Evolutionary conservation across 1,140 invertebrate genomes (phyloP).

Genomic region (Drosophila paulistorum): DNA sequence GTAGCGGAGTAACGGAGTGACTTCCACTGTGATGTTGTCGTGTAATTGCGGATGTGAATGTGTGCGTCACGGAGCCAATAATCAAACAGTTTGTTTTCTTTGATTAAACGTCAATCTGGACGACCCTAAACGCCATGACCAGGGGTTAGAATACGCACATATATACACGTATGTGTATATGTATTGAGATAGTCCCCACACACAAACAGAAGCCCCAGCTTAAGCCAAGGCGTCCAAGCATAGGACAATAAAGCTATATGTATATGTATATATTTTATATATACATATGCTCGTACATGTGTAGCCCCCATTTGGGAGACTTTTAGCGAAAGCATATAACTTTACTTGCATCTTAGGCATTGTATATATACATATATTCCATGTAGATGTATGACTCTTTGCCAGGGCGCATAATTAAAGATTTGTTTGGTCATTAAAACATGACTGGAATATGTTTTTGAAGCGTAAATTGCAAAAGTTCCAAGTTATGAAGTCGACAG

Average conservation of each 20-base stretch:
- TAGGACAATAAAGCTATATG: slow-evolving; percentile 2
- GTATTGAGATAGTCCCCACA: background rate
- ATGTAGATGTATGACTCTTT: slow-evolving; percentile 6
- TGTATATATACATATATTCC: background rate
- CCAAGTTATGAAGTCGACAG: slow-evolving; percentile 8
- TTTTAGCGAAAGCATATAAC: background rate
- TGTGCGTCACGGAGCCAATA: slow-evolving; percentile 27
- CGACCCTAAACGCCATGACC: background rate
- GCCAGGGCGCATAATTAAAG: slow-evolving; percentile 18
- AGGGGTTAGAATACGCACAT: slow-evolving; percentile 8
- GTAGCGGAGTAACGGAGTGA: background rate
- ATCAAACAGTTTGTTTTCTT: slow-evolving; percentile 35
- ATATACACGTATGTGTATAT: background rate
- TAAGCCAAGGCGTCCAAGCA: slow-evolving; percentile 5
- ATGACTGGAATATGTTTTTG: slow-evolving; percentile 26
- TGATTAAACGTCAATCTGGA: slow-evolving; percentile 33
- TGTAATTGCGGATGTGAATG: slow-evolving; percentile 22
- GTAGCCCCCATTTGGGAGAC: slow-evolving; percentile 7
- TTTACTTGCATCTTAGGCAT: slow-evolving; percentile 5
- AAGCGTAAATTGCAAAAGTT: slow-evolving; percentile 9
- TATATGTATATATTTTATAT: no score
- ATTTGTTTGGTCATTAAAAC: slow-evolving; percentile 25
- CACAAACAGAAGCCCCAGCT: background rate
- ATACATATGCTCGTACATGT: background rate
- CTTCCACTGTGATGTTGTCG: background rate